These are phyloP conservation scores for Ptychoptera contaminata DNA, from an alignment of 2,888 invertebrate genomes.

Conservation along the genomic window DNA sequence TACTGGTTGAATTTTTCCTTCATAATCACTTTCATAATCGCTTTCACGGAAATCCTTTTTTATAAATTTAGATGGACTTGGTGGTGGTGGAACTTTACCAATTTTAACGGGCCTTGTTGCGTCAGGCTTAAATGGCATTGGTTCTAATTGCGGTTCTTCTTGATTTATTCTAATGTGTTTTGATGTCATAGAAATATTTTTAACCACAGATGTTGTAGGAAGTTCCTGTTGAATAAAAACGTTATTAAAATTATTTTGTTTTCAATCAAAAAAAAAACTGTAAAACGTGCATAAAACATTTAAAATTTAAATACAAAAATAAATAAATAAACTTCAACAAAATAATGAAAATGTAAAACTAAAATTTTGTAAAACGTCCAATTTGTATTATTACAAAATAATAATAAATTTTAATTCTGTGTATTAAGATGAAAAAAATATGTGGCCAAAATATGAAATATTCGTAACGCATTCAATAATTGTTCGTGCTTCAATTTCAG, in stretches of 20 bases:
- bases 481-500: not conserved
- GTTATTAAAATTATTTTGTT: not conserved
- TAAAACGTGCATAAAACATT: constrained; percentile 1
- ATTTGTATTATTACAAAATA: not conserved
- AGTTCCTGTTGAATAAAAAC: constrained; percentile 33
- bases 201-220: constrained; percentile 34
- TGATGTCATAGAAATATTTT: constrained; percentile 31
- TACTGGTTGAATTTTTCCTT: constrained; percentile 42
- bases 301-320: not conserved
- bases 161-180: constrained; percentile 22
- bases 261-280: constrained; percentile 5
- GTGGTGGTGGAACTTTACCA: constrained; percentile 33
- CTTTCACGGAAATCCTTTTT: constrained; percentile 49
- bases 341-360: constrained; percentile 3
- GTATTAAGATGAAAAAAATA: not conserved
- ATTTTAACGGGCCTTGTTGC: constrained; percentile 23
- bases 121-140: constrained; percentile 32
- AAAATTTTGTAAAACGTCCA: not conserved
- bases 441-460: not conserved
- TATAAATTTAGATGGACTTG: constrained; percentile 48
- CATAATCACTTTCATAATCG: constrained; percentile 58
- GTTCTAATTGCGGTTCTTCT: constrained; percentile 28
- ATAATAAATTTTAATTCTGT: not conserved
- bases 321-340: too few relatives aligned
- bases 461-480: not conserved